Conservation (phyloP, 2,797 vertebrate genomes). For the Gymnoscopelus braueri region DNA sequence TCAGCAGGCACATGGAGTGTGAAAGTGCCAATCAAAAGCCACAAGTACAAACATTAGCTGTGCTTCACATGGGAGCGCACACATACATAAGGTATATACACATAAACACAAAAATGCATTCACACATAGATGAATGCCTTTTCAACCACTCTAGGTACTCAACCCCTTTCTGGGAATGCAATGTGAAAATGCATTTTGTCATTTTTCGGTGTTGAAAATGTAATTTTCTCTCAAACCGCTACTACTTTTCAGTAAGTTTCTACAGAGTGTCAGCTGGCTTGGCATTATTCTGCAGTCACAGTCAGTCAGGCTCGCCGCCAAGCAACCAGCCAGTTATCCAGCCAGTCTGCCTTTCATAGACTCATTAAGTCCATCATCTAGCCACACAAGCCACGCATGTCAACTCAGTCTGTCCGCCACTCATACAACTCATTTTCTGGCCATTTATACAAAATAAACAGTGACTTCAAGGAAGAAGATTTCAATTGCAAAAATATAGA, state of each 20-base stretch:
- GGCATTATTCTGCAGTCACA: not conserved
- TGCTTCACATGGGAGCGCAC: too few species aligned
- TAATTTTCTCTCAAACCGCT: not conserved
- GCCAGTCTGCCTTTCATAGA: too few species aligned
- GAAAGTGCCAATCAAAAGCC: constrained; percentile 31
- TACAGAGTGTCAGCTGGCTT: not conserved
- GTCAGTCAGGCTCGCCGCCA: not conserved
- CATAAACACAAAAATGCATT: constrained; percentile 2
- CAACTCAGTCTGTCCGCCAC: not conserved
- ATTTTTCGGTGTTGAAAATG: not conserved
- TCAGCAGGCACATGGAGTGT: constrained; percentile 30
- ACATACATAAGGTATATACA: not conserved
- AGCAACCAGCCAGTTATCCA: not conserved
- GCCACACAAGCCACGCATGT: not conserved
- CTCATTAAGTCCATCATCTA: too few species aligned
- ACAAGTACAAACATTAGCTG: constrained; percentile 37
- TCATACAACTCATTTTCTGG: too few species aligned
- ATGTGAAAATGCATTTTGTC: constrained; percentile 11
- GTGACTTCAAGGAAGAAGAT: constrained; percentile 13
- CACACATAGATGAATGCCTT: constrained; percentile 3
- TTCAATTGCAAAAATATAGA: constrained; percentile 21
- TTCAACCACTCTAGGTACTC: constrained; percentile 26
- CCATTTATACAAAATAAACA: constrained; percentile 4
- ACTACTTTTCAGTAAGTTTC: constrained; percentile 3
- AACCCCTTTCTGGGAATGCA: constrained; percentile 17